Conservation (phyloP, 2,888 invertebrate species). For the Thera obeliscata region DNA sequence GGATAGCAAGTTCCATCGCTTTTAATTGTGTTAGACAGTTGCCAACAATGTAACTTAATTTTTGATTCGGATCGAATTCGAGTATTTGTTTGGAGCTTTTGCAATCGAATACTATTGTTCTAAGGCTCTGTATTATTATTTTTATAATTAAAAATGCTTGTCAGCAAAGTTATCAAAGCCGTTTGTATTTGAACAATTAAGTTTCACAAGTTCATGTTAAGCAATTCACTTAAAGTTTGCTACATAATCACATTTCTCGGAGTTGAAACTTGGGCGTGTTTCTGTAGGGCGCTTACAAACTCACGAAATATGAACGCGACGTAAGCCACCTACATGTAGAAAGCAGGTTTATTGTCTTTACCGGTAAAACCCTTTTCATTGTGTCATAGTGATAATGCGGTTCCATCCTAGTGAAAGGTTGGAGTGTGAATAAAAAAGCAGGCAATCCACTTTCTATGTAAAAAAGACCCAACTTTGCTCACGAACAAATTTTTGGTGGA, state of each 20-base stretch:
- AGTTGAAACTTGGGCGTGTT: constrained; percentile 63
- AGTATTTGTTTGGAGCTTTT: constrained; percentile 13
- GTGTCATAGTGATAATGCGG: not conserved
- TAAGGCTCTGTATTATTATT: constrained; percentile 28
- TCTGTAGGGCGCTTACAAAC: constrained; percentile 46
- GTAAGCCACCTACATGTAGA: not conserved
- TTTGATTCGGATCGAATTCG: constrained; percentile 32
- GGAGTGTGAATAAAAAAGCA: not conserved
- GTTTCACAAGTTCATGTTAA: constrained; percentile 73
- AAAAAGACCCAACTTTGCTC: constrained; percentile 42
- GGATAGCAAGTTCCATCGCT: constrained; percentile 40
- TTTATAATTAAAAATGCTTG: constrained; percentile 53
- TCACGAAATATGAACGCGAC: constrained; percentile 56
- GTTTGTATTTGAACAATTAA: constrained; percentile 75
- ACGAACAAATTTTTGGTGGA: constrained; percentile 51
- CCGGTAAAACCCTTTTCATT: not conserved
- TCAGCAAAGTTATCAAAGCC: constrained; percentile 69
- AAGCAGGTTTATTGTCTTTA: constrained; percentile 37
- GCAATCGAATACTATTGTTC: constrained; percentile 16
- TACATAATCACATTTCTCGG: constrained; percentile 73
- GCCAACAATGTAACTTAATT: constrained; percentile 44
- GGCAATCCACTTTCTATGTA: constrained; percentile 6
- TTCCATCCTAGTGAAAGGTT: not conserved
- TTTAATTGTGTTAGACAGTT: constrained; percentile 48
- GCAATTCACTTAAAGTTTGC: constrained; percentile 76